phyloP scores from a whole-genome alignment of 2,113 vertebrate genomes.

The Petrocephalus microphthalmus region DNA sequence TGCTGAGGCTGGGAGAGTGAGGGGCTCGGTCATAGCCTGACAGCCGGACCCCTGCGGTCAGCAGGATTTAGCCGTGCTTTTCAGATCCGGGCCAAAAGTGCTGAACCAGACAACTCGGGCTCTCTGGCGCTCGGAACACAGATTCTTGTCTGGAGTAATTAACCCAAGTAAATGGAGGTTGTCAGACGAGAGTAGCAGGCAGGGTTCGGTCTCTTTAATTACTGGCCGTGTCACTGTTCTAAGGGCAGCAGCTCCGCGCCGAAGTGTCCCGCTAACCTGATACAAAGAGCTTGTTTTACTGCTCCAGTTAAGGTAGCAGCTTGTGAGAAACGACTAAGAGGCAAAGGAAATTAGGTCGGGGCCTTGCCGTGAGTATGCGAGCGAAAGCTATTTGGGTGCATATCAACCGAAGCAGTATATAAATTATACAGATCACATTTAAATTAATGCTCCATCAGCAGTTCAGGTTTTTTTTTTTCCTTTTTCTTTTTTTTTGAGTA shows the following conservation, averaged over 20 bases:
- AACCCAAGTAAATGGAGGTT: slow-evolving; percentile 46
- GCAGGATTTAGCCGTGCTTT: slow-evolving; percentile 33
- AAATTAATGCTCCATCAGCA: slow-evolving; percentile 61
- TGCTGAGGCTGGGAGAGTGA: slow-evolving; percentile 35
- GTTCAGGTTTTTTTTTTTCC: slow-evolving; percentile 34
- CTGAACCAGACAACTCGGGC: slow-evolving; percentile 31
- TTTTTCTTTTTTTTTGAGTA: slow-evolving; percentile 52
- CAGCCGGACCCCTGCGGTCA: slow-evolving; percentile 36
- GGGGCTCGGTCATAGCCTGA: slow-evolving; percentile 31
- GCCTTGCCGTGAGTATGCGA: neutral
- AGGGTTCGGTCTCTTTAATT: slow-evolving; percentile 52
- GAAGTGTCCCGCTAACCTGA: neutral
- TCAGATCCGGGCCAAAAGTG: slow-evolving; percentile 36
- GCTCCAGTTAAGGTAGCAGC: slow-evolving; percentile 28
- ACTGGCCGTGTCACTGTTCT: slow-evolving; percentile 41
- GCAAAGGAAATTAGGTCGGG: neutral
- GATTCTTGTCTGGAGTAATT: slow-evolving; percentile 34
- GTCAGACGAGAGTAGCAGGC: slow-evolving; percentile 35
- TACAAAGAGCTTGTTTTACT: slow-evolving; percentile 25
- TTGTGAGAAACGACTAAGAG: neutral
- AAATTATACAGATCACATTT: slow-evolving; percentile 50
- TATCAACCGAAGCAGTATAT: slow-evolving; percentile 58
- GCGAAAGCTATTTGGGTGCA: slow-evolving; percentile 33
- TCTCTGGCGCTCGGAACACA: slow-evolving; percentile 21
- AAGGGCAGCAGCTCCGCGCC: neutral